Conservation (phyloP, 64 coral and sea anemone species). For the Montipora efflorescens region DNA sequence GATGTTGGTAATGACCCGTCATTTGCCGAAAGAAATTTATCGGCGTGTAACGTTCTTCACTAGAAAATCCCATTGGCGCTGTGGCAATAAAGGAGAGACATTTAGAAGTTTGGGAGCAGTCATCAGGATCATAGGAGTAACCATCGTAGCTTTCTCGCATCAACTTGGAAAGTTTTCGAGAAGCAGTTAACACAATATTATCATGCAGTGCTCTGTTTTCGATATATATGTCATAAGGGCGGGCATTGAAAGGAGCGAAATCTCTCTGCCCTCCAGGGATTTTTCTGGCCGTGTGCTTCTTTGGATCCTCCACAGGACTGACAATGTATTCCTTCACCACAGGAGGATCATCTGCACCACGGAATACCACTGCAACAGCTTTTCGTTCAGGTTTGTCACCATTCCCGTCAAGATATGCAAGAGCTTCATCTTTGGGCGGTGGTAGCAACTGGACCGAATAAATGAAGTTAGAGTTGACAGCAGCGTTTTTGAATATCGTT, state of each 20-base stretch:
- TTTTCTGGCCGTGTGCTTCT: background rate
- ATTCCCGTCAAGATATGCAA: constrained; percentile 57
- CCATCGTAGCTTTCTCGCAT: constrained; percentile 67
- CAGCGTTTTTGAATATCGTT: background rate
- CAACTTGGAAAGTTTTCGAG: background rate
- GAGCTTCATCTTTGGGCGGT: constrained; percentile 70
- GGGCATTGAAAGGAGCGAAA: constrained; percentile 45
- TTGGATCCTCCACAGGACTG: constrained; percentile 14
- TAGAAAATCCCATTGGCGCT: constrained; percentile 52
- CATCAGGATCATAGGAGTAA: background rate
- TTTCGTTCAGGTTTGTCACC: constrained; percentile 62
- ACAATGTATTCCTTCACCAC: constrained; percentile 75
- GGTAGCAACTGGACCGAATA: constrained; percentile 70
- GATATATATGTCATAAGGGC: constrained; percentile 3
- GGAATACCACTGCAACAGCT: constrained; percentile 73
- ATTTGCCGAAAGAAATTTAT: constrained; percentile 5
- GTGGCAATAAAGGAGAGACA: background rate
- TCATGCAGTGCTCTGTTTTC: background rate
- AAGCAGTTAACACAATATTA: background rate
- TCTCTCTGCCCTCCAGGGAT: background rate
- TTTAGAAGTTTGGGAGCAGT: background rate
- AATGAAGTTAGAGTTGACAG: constrained; percentile 53
- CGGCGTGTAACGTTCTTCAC: constrained; percentile 18
- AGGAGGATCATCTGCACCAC: constrained; percentile 63
- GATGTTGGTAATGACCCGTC: background rate